phyloP scores from a whole-genome alignment of 2,113 vertebrate genomes.

The Cynocephalus volans region DNA sequence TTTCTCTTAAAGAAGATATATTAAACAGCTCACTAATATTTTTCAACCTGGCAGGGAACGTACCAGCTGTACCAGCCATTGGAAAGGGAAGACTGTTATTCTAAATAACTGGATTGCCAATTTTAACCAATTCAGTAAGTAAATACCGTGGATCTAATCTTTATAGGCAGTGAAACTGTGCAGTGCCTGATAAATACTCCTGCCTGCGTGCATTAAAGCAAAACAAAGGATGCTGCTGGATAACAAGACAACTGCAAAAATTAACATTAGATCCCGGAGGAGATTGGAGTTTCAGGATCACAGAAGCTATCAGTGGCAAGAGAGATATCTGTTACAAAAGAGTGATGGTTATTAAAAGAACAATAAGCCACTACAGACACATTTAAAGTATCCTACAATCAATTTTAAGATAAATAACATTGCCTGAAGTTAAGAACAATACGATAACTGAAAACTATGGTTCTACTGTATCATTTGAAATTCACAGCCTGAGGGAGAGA shows the following conservation, averaged over 20 bases:
- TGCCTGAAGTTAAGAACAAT: conserved; percentile 70
- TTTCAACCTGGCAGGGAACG: conserved; percentile 30
- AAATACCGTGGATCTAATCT: conserved; percentile 70
- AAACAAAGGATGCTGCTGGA: conserved; percentile 48
- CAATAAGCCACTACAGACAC: conserved; percentile 60
- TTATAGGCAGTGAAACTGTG: conserved; percentile 74
- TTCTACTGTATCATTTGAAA: conserved; percentile 43
- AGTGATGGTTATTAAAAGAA: conserved; percentile 75
- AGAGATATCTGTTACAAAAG: conserved; percentile 58
- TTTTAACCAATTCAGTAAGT: conserved; percentile 69
- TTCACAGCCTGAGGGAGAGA: conserved; percentile 23
- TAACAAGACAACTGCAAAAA: conserved; percentile 74
- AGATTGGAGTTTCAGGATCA: conserved; percentile 37
- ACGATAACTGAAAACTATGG: conserved; percentile 54
- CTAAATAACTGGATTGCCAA: background rate
- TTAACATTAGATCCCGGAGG: conserved; percentile 25
- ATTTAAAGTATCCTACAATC: conserved; percentile 59
- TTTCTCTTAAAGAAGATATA: conserved; percentile 54
- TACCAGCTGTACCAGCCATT: background rate
- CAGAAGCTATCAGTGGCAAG: conserved; percentile 2
- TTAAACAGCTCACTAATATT: conserved; percentile 65
- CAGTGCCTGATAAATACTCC: conserved; percentile 69
- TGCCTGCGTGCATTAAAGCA: conserved; percentile 31
- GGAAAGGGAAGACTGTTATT: conserved; percentile 27
- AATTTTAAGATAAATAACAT: conserved; percentile 71